Conservation (phyloP, 2,888 invertebrate genomes). For the Cheilosia pagana region DNA sequence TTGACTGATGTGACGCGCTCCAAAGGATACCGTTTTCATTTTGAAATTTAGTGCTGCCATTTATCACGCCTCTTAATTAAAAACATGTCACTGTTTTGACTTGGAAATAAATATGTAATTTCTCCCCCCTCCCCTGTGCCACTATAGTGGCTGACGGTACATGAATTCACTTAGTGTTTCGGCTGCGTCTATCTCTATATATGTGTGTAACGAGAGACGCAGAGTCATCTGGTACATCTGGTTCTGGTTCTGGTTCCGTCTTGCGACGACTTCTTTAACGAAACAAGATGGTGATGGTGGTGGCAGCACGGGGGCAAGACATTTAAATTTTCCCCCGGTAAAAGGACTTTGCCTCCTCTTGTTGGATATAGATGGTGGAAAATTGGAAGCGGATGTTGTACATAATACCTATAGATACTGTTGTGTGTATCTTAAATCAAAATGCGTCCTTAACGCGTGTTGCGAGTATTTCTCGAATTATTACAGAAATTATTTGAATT, state of each 20-base stretch:
- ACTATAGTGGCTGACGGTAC: slow-evolving; percentile 36
- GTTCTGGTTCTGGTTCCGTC: slow-evolving; percentile 21
- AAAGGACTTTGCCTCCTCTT: slow-evolving; percentile 46
- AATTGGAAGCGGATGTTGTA: slow-evolving; percentile 70
- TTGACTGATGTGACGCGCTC: slow-evolving; percentile 74
- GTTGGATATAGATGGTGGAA: slow-evolving; percentile 34
- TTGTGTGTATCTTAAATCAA: slow-evolving; percentile 61
- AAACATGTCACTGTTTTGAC: slow-evolving; percentile 79
- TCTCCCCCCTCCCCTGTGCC: slow-evolving; percentile 39
- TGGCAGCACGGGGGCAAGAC: slow-evolving; percentile 38
- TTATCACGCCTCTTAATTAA: slow-evolving; percentile 81
- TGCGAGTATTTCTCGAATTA: slow-evolving; percentile 67
- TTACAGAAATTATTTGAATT: slow-evolving; percentile 71
- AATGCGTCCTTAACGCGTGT: slow-evolving; percentile 67
- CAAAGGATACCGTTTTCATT: slow-evolving; percentile 75
- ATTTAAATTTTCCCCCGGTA: slow-evolving; percentile 63
- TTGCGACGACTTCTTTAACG: slow-evolving; percentile 36
- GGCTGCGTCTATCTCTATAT: background rate
- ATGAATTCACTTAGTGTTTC: slow-evolving; percentile 57
- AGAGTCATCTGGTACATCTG: slow-evolving; percentile 71
- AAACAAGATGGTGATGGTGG: slow-evolving; percentile 6
- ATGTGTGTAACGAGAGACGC: slow-evolving; percentile 2
- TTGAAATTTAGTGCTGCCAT: slow-evolving; percentile 75
- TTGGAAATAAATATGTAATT: slow-evolving; percentile 75
- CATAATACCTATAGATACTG: slow-evolving; percentile 16